These are phyloP conservation scores for Gonatopus flavifemur DNA, from an alignment of 1,140 invertebrate species.

Conservation along the genomic window DNA sequence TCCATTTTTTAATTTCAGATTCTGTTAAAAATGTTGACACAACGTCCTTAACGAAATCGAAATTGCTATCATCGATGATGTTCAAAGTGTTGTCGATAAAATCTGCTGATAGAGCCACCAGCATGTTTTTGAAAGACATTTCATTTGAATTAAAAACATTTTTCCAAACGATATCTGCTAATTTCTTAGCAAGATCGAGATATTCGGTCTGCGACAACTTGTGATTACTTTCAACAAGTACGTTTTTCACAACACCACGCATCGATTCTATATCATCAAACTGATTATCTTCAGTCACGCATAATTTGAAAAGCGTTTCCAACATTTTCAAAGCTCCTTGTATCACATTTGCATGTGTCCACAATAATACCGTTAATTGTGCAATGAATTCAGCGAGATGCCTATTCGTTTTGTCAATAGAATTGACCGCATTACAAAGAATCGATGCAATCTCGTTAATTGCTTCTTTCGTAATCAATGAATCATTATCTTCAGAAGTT, in stretches of 20 bases:
- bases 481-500: slow-evolving; percentile 32
- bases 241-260: slow-evolving; percentile 23
- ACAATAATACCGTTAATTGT: slow-evolving; percentile 31
- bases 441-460: slow-evolving; percentile 56
- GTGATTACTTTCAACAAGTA: slow-evolving; percentile 15
- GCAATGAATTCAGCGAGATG: slow-evolving; percentile 31
- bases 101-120: slow-evolving; percentile 48
- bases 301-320: slow-evolving; percentile 38
- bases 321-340: slow-evolving; percentile 32
- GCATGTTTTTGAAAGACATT: slow-evolving; percentile 33
- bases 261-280: slow-evolving; percentile 15
- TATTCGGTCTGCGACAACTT: slow-evolving; percentile 23
- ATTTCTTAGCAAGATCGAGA: slow-evolving; percentile 26
- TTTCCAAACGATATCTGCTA: slow-evolving; percentile 31
- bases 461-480: slow-evolving; percentile 57
- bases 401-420: slow-evolving; percentile 13
- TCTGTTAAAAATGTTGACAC: slow-evolving; percentile 34
- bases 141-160: slow-evolving; percentile 39
- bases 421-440: slow-evolving; percentile 33
- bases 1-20: slow-evolving; percentile 41
- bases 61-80: neutral
- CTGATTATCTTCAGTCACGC: slow-evolving; percentile 18
- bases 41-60: slow-evolving; percentile 22
- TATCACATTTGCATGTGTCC: slow-evolving; percentile 27
- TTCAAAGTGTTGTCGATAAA: slow-evolving; percentile 40